Evolutionary conservation across 2,888 invertebrate genomes (phyloP), one percentile per base, ranked within the genome.

Genomic region (Nomada ruficornis): DNA sequence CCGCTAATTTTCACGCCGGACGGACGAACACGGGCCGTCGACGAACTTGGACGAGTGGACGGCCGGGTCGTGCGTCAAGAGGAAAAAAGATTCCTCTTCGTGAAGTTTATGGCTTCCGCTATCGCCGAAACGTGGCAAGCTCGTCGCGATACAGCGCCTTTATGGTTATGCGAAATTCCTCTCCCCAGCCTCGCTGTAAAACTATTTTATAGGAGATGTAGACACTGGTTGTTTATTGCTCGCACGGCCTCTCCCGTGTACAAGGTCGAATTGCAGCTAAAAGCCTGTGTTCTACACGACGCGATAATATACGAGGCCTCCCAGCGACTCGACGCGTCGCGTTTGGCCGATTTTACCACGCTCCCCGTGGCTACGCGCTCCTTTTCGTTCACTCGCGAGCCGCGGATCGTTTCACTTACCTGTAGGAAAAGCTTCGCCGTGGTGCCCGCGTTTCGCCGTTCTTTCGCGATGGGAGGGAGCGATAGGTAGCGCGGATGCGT

Each of bases 161-260:
- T 93, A 93, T 93, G 92, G 91, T 89, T 88, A 90, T 89, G 93
- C 92, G 93, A 93, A 93, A 93, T 93, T 93, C 93, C 92, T 89
- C 70, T 78, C 72, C 26, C 62, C 86, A 80, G 90, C 88, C 80
- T 52, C 88, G 90, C 90, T 90, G 91, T 93, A 93, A 93, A 93
- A 92, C 93, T 93, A 93, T 93, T 93, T 93, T 93, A 93, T 92
- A 92, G 91, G 90, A 91, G 90, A 92, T 89, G 91, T 91, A 89
- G 91, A 90, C 91, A 88, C 88, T 82, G 86, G 86, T 89, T 86
- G 89, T 90, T 89, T 91, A 89, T 86, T 86, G 86, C 87, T 83
- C 82, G 76, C 80, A 60, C 77, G 82, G 88, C 88, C 80, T 77
- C 75, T 81, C 84, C 84, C 87, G 73, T 84, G 88, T 90, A 91